Conservation (phyloP, 2,888 invertebrate genomes). For the Ochropleura plecta region DNA sequence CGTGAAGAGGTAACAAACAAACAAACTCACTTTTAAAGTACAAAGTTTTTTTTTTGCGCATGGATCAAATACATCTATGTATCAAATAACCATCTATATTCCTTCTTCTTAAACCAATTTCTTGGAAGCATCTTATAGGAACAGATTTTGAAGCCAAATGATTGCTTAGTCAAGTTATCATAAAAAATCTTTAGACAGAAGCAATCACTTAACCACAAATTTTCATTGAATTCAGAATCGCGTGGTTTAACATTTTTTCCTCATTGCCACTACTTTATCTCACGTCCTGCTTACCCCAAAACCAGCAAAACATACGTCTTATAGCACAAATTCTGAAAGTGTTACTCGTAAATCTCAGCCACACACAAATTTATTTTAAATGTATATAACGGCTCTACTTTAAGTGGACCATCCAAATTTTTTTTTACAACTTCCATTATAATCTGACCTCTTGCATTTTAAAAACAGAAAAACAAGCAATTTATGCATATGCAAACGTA, state of each 20-base stretch:
- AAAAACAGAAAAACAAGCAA: slow-evolving; percentile 30
- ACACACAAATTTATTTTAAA: slow-evolving; percentile 14
- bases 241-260: not conserved
- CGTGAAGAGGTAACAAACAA: too few relatives aligned
- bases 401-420: not conserved
- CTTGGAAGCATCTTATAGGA: not conserved
- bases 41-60: too few relatives aligned
- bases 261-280: not conserved
- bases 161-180: not conserved
- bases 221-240: not conserved
- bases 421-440: not conserved
- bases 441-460: slow-evolving; percentile 46
- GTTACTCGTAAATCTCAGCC: slow-evolving; percentile 28
- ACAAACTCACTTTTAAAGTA: too few relatives aligned
- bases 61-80: too few relatives aligned
- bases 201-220: not conserved
- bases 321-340: slow-evolving; percentile 48
- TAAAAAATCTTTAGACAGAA: not conserved
- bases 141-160: not conserved
- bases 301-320: slow-evolving; percentile 1
- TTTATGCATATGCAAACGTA: slow-evolving; percentile 48
- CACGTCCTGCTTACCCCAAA: slow-evolving; percentile 12
- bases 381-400: slow-evolving; percentile 30
- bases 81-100: too few relatives aligned
- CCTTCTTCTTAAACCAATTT: not conserved